Evolutionary conservation across 2,797 vertebrate genomes (phyloP), one percentile per base, ranked within the genome.

Genomic region (Hylomyscus alleni): DNA sequence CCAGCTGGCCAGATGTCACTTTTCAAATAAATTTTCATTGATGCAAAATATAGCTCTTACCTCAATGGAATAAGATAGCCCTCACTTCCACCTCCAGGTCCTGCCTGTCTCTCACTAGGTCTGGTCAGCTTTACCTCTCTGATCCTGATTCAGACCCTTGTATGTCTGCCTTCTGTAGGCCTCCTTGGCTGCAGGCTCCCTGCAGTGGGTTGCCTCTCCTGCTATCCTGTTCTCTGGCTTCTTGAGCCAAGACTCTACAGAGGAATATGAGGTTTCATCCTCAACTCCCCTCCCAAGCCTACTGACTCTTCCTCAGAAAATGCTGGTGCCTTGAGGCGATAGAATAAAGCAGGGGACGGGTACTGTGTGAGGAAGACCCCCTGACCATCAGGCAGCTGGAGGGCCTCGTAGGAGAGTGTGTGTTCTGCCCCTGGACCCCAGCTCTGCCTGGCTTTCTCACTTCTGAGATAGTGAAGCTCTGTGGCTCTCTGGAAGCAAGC

Each of bases 241-340:
- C 34, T 29, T 26, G 2, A 40, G 52, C 40, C 4, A 52, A 76
- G 58, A 67, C 52, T 87, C 6, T 34, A 31, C 0, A 29, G 73
- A 11, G 0, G 20, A 26, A 10, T 37, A 6, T 44, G 3, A 10
- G 29, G 19, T 52, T 31, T 37, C 20, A 65, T 0, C 2, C 31
- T 11, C 56, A 69, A 34, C 19, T 24, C 14, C 80, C 12, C 84
- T 31, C 6, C 73, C 1, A 24, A 19, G 40, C 31, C 40, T 58
- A 50, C 24, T 11, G 9, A 37, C 73, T 10, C 37, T 29, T 73
- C 76, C n/a, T 60, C 29, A 6, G 17, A 44, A 17, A 9, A 5
- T 20, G 24, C 12, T 37, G 0, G 1, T 54, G 34, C 15, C 76
- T 15, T 15, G n/a, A 20, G 19, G 83, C 4, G 9, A 52, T 20